A percentile compares a stretch with the other conserved stretches of the same genome.
Evolutionary conservation across 2,113 vertebrate species (phyloP).

Genomic region (Grantiella picta): DNA sequence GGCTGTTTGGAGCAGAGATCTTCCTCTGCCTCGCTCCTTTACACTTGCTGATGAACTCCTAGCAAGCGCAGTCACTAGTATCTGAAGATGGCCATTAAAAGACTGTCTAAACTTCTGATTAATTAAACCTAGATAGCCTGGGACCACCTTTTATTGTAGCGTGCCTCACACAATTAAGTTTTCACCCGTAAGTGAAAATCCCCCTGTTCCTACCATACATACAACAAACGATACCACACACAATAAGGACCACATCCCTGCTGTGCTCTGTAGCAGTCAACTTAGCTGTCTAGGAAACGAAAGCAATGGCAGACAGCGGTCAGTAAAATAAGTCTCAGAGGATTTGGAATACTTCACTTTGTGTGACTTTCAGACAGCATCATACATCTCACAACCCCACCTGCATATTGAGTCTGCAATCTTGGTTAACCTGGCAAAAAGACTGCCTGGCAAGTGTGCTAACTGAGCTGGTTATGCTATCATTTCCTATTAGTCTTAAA

Average conservation of each 20-base stretch:
- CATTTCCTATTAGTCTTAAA: not conserved
- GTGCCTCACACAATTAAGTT: not conserved
- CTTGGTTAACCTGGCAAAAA: not conserved
- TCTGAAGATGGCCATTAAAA: not conserved
- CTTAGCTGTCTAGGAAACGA: not conserved
- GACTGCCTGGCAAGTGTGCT: not conserved
- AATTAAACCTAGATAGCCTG: not conserved
- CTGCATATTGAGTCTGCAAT: not conserved
- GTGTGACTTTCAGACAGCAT: not conserved
- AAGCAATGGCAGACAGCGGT: not conserved
- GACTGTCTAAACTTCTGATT: not conserved
- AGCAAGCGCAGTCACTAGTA: not conserved
- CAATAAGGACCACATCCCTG: not conserved
- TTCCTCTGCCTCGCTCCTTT: not conserved
- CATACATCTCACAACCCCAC: not conserved
- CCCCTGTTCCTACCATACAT: not conserved
- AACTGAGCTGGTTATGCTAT: not conserved
- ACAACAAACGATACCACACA: not conserved
- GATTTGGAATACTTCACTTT: not conserved
- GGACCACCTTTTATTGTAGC: not conserved
- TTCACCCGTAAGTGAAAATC: not conserved
- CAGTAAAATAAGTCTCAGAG: constrained; percentile 34
- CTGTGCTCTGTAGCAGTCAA: not conserved
- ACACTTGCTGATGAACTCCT: not conserved
- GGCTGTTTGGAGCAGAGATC: not conserved